These are phyloP conservation scores for Drosophila sucinea DNA, from an alignment of 1,140 invertebrate species.

Conservation along the genomic window DNA sequence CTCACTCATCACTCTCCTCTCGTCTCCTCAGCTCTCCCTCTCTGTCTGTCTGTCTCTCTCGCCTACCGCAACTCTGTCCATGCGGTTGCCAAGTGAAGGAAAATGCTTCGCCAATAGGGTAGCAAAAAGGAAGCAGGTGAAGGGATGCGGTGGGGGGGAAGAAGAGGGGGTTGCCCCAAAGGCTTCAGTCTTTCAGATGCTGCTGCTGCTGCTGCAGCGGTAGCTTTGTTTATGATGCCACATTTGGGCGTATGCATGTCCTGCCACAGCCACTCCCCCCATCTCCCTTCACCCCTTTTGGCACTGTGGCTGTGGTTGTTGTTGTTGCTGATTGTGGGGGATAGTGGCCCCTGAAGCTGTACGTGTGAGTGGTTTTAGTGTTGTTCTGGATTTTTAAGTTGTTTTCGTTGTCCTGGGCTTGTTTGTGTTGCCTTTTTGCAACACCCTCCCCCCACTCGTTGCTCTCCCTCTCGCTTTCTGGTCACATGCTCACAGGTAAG, in stretches of 20 bases:
- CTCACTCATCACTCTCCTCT: neutral
- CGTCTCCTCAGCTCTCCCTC: neutral
- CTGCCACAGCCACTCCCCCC: constrained; percentile 25
- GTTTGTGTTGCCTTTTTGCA: constrained; percentile 67
- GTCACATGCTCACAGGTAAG: constrained; percentile 46
- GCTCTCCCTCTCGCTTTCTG: constrained; percentile 4
- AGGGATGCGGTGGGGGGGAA: neutral
- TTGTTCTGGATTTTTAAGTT: constrained; percentile 81
- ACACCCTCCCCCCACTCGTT: constrained; percentile 23
- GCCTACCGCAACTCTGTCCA: constrained; percentile 17
- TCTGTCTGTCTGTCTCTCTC: neutral
- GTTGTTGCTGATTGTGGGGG: constrained; percentile 35
- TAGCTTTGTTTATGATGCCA: constrained; percentile 74
- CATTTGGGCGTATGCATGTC: constrained; percentile 62
- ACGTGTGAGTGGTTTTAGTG: constrained; percentile 78
- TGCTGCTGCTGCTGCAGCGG: constrained; percentile 25
- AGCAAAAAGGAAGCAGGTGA: neutral
- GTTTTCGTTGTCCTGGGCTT: constrained; percentile 75
- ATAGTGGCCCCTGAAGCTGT: constrained; percentile 59
- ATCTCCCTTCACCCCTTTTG: constrained; percentile 1
- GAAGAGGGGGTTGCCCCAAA: constrained; percentile 19
- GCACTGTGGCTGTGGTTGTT: constrained; percentile 32
- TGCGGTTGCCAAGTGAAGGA: constrained; percentile 8
- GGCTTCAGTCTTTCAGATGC: constrained; percentile 46
- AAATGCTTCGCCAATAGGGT: constrained; percentile 1